phyloP scores from a whole-genome alignment of 2,888 invertebrate genomes.

The Erpobdella octoculata region DNA sequence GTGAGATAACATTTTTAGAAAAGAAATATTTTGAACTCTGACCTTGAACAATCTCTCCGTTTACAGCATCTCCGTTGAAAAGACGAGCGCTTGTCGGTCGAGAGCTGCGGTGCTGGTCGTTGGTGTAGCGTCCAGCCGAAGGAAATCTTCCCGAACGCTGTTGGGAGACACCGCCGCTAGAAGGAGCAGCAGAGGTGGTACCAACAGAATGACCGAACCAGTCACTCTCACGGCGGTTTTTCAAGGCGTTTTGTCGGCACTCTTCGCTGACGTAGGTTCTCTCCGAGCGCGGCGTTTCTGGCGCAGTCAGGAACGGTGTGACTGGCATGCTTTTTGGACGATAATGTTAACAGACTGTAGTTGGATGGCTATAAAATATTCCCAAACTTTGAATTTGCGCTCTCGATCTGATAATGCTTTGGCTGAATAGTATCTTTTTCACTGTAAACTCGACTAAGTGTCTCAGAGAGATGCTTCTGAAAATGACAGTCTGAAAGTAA shows the following conservation, averaged over 20 bases:
- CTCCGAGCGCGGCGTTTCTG: slow-evolving; percentile 7
- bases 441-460: too few relatives aligned
- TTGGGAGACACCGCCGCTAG: not conserved
- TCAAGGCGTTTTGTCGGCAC: slow-evolving; percentile 15
- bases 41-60: not conserved
- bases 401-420: too few relatives aligned
- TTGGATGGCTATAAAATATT: too few relatives aligned
- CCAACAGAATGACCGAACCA: slow-evolving; percentile 1
- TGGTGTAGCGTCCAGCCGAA: not conserved
- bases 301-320: slow-evolving; percentile 1
- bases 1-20: not conserved
- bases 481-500: too few relatives aligned
- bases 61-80: not conserved
- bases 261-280: slow-evolving; percentile 20
- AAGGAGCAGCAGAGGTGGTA: not conserved
- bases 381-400: too few relatives aligned
- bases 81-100: slow-evolving; percentile 12
- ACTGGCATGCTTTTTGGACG: not conserved
- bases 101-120: not conserved
- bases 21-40: not conserved
- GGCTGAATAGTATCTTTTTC: too few relatives aligned
- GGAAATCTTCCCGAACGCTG: not conserved
- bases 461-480: too few relatives aligned
- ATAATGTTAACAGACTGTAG: too few relatives aligned
- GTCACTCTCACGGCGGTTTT: slow-evolving; percentile 6